phyloP scores from a whole-genome alignment of 2,797 vertebrate genomes.

The Meda fulgida region DNA sequence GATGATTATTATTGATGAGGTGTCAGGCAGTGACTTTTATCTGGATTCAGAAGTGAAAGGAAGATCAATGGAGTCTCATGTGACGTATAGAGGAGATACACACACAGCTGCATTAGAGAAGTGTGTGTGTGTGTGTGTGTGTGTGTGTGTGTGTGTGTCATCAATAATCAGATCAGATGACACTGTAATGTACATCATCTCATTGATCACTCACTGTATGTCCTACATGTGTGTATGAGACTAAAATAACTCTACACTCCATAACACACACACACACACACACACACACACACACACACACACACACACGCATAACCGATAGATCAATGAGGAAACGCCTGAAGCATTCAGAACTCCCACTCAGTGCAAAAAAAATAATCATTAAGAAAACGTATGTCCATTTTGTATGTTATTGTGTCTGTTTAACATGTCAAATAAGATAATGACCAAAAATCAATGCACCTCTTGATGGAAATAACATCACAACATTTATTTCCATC shows the following conservation, averaged over 20 bases:
- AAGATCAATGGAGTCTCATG: background rate
- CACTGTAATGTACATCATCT: slow-evolving; percentile 22
- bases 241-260: background rate
- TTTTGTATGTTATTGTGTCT: no score
- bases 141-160: background rate
- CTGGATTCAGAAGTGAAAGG: background rate
- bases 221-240: background rate
- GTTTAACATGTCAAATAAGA: no score
- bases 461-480: no score
- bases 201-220: slow-evolving; percentile 21
- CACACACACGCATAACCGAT: background rate
- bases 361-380: no score
- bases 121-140: background rate
- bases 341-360: no score
- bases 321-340: background rate
- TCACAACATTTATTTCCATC: no score
- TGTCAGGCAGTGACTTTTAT: background rate
- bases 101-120: slow-evolving; percentile 14
- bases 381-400: no score
- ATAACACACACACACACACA: background rate
- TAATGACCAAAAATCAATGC: no score
- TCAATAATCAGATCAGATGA: slow-evolving; percentile 25
- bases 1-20: slow-evolving; percentile 6
- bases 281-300: background rate
- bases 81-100: background rate